Base-by-base conservation (phyloP, 1,140 invertebrate species). In the Chironomus tepperi region DNA sequence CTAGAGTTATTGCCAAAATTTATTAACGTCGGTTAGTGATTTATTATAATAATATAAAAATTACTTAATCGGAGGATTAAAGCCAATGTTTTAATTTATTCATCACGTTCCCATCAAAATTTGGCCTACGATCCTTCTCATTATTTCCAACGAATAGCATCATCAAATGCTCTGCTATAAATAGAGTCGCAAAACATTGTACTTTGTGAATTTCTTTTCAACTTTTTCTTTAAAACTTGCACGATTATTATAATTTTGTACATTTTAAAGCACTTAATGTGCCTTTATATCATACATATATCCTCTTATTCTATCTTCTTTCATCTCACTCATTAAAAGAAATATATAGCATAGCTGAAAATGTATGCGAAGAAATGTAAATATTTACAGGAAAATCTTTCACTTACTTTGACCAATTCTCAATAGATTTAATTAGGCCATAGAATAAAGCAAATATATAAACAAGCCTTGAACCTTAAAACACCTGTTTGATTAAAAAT, bases 401-500 rank as follows among this genome's bases (percentile, higher is more conserved):
- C 24, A 34, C 24, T 34, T 34, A 34, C 24, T 34, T 34, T 34
- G 24, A 34, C 24, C 24, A 34, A 34, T 34, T 34, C 24, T 34
- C 24, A 34, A 34, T 34, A 2, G 24, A 34, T 34, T 34, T 34
- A 34, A 34, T 34, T 34, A 34, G 24, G 24, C 24, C 24, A 34
- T 34, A 34, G 24, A 34, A 34, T 34, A 34, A 5, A 34, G 24
- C 1, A 34, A 34, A 34, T 34, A 34, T 34, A 34, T 34, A 34
- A 34, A 34, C 24, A 34, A 34, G 24, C 24, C 2, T 1, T 34
- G 24, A 2, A 34, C 2, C 1, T 34, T 34, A 15, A 57, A 57
- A 57, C 47, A 57, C 47, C 47, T 57, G 47, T 57, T 57, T 75
- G 24, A 73, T 74, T 67, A 65, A 15, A 15, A 75, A 75, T 42